These are phyloP conservation scores for Ephestia elutella DNA, from an alignment of 1,140 invertebrate genomes.

Conservation along the genomic window DNA sequence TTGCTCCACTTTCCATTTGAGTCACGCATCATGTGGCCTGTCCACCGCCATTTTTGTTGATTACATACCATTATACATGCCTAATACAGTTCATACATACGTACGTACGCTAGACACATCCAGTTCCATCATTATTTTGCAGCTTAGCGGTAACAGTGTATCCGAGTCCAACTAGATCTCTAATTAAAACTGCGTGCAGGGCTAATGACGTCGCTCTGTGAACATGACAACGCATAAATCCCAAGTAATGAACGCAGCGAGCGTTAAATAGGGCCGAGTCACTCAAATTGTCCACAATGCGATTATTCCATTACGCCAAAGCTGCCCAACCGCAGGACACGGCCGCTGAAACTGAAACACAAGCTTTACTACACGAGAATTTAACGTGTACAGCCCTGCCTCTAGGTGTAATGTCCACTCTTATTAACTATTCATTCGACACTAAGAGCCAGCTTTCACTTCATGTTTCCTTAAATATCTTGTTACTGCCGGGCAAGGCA, in stretches of 20 bases:
- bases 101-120: no score
- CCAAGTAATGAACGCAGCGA: conserved; percentile 60
- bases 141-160: conserved; percentile 5
- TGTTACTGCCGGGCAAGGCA: background rate
- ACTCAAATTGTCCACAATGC: conserved; percentile 65
- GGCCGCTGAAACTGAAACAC: conserved; percentile 14
- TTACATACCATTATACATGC: no score
- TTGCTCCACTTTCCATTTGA: no score
- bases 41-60: no score
- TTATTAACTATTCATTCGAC: conserved; percentile 26
- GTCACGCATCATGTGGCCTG: no score
- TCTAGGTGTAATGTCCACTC: conserved; percentile 19
- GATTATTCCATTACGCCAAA: conserved; percentile 62
- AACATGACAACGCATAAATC: conserved; percentile 68
- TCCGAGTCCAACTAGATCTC: conserved; percentile 29
- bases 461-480: conserved; percentile 3
- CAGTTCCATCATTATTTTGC: background rate
- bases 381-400: background rate
- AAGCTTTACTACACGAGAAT: background rate
- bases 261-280: conserved; percentile 62
- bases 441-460: conserved; percentile 20
- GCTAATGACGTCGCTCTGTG: conserved; percentile 58
- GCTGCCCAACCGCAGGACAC: conserved; percentile 30
- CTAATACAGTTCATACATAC: no score
- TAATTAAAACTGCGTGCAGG: conserved; percentile 60